Evolutionary conservation across 2,113 vertebrate genomes (phyloP).

Genomic region (Phoenicopterus ruber): DNA sequence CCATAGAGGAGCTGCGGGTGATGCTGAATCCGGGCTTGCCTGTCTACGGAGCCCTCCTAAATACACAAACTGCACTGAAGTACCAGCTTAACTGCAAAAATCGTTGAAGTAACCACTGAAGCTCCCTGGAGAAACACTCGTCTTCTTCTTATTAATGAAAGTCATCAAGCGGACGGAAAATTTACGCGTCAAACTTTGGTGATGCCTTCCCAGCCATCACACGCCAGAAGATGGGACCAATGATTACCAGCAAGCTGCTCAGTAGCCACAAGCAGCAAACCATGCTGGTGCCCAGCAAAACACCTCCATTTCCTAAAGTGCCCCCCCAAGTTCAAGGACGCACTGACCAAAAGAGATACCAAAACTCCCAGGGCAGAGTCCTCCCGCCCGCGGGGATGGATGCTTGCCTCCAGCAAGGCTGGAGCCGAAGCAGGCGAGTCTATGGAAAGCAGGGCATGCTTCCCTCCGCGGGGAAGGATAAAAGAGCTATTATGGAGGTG

Average conservation of each 20-base stretch:
- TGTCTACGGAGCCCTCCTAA: background rate
- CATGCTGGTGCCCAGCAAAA: rapidly evolving
- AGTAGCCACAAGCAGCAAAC: background rate
- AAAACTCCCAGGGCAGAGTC: background rate
- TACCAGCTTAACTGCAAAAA: background rate
- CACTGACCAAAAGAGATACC: background rate
- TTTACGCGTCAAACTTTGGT: background rate
- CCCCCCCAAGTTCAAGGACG: rapidly evolving
- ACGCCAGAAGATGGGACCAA: rapidly evolving
- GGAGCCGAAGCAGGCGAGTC: background rate
- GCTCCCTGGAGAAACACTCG: background rate
- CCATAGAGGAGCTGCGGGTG: rapidly evolving
- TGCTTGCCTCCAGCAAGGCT: background rate
- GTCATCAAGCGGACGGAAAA: background rate
- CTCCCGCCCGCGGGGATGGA: rapidly evolving
- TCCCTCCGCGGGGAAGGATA: background rate
- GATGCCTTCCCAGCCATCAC: background rate
- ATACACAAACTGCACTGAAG: background rate
- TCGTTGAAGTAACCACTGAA: background rate
- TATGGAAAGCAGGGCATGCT: background rate
- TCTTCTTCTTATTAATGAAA: background rate
- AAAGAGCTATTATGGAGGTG: conserved; percentile 10
- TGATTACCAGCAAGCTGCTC: background rate
- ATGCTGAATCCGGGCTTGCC: background rate
- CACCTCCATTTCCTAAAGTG: background rate